Evolutionary conservation across 2,888 invertebrate genomes (phyloP).

Genomic region (Machimus rusticus): DNA sequence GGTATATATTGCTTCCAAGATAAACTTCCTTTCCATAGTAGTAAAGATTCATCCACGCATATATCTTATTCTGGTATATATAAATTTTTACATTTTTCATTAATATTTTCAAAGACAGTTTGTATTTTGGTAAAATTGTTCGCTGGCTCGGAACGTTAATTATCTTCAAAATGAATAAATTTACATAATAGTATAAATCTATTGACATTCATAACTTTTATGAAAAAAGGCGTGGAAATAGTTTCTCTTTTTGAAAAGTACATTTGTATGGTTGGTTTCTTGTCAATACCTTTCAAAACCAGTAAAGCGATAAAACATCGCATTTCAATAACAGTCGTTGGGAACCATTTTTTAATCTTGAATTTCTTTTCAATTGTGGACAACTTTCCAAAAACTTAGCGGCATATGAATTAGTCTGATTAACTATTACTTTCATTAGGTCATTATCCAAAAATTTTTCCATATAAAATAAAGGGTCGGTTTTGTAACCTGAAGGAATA

Average conservation of each 20-base stretch:
- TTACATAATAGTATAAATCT: conserved; percentile 10
- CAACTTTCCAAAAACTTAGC: neutral
- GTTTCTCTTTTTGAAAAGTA: conserved; percentile 11
- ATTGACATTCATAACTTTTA: neutral
- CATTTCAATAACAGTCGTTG: conserved; percentile 10
- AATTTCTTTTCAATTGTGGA: neutral
- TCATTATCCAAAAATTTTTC: neutral
- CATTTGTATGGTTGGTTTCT: neutral
- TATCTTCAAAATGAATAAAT: conserved; percentile 21
- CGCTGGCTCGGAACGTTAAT: neutral
- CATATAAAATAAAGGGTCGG: conserved; percentile 2
- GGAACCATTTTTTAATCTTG: neutral
- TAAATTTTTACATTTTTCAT: neutral
- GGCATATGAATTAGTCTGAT: neutral
- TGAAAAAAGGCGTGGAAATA: neutral
- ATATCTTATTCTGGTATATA: neutral
- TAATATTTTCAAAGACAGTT: neutral
- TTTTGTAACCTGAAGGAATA: conserved; percentile 7
- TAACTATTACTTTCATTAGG: neutral
- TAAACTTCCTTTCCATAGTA: neutral
- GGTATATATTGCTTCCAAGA: neutral
- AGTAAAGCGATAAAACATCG: neutral
- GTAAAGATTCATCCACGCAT: neutral
- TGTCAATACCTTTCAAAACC: neutral
- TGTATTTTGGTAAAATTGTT: conserved; percentile 6